Conservation (phyloP, 2,113 vertebrate species). For the Notarius quadriscutis region DNA sequence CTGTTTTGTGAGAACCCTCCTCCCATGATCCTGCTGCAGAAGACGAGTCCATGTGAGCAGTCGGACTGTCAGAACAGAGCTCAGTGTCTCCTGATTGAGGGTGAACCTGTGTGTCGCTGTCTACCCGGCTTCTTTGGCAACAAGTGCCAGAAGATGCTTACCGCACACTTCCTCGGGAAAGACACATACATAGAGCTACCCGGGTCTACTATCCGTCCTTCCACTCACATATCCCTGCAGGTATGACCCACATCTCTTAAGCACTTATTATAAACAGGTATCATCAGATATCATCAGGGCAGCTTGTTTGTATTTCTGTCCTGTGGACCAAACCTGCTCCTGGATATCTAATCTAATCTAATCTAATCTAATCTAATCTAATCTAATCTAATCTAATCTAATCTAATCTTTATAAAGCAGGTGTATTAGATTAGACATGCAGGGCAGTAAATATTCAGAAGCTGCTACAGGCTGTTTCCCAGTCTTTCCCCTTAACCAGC, state of each 20-base stretch:
- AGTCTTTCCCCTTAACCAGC: neutral
- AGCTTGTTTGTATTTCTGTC: neutral
- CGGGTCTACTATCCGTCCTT: conserved; percentile 80
- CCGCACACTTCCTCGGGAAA: conserved; percentile 91
- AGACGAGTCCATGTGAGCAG: conserved; percentile 95
- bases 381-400: neutral
- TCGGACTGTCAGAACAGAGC: conserved; percentile 92
- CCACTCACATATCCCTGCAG: conserved; percentile 95
- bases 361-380: neutral
- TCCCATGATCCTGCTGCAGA: conserved; percentile 96
- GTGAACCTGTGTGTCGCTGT: conserved; percentile 92
- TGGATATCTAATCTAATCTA: neutral
- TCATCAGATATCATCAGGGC: neutral
- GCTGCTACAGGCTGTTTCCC: neutral
- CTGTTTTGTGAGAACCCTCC: conserved; percentile 92
- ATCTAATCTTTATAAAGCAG: neutral
- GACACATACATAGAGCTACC: conserved; percentile 89
- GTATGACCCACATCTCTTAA: conserved; percentile 63
- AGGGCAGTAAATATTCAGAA: neutral
- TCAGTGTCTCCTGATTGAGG: conserved; percentile 85
- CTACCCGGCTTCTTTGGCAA: conserved; percentile 87
- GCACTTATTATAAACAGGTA: neutral
- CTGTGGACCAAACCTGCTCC: neutral
- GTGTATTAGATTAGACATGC: conserved; percentile 5
- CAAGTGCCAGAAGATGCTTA: conserved; percentile 92